Conservation (phyloP, 1,140 invertebrate species). For the Halesus radiatus region DNA sequence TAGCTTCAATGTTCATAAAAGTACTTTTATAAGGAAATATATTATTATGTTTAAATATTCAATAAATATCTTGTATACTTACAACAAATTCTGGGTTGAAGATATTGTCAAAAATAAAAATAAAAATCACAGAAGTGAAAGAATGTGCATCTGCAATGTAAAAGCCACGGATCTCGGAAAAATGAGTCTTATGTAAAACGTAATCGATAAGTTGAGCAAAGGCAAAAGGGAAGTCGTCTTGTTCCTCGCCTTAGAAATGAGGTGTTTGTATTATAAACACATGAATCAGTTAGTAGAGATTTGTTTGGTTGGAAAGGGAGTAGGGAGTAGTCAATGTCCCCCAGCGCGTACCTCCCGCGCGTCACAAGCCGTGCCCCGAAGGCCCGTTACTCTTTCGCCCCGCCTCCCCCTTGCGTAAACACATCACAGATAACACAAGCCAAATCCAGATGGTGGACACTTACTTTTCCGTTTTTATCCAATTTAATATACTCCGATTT, state of each 20-base stretch:
- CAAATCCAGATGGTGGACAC: constrained; percentile 35
- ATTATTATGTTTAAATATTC: constrained; percentile 1
- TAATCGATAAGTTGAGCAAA: not conserved
- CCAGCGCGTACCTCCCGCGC: constrained; percentile 40
- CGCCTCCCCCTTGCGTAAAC: constrained; percentile 49
- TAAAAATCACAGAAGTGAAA: constrained; percentile 29
- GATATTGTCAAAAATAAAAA: constrained; percentile 30
- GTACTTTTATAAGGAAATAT: not conserved
- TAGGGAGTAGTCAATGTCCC: constrained; percentile 42
- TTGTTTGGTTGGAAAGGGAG: constrained; percentile 33
- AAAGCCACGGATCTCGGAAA: not conserved
- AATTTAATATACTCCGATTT: constrained; percentile 68
- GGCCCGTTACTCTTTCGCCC: constrained; percentile 44
- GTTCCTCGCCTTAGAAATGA: constrained; percentile 23
- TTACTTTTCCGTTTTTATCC: constrained; percentile 68
- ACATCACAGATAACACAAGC: constrained; percentile 32
- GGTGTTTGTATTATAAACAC: constrained; percentile 38
- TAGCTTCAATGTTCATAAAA: constrained; percentile 5
- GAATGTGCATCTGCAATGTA: constrained; percentile 3
- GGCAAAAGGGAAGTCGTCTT: constrained; percentile 17
- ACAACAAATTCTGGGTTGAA: constrained; percentile 21
- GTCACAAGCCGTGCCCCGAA: constrained; percentile 45
- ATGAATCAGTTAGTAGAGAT: constrained; percentile 35
- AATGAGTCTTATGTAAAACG: constrained; percentile 26
- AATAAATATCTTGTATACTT: constrained; percentile 26